Conservation (phyloP, 2,113 vertebrate genomes). For the Uropsilus gracilis region DNA sequence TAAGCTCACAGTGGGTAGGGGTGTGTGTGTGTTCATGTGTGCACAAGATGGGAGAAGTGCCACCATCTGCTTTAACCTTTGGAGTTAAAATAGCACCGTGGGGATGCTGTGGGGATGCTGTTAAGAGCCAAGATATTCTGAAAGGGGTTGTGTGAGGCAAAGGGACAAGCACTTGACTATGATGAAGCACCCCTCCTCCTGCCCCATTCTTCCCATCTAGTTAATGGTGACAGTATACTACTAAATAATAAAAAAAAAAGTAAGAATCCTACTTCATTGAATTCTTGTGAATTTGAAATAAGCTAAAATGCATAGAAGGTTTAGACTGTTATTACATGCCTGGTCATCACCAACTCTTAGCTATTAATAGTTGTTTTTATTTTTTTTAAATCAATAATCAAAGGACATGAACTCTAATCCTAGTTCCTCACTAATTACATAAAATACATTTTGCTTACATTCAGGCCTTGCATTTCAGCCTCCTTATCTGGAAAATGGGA, state of each 20-base stretch:
- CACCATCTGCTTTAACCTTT: neutral
- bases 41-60: neutral
- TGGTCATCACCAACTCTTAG: neutral
- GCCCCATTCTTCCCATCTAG: neutral
- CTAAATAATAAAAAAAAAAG: neutral
- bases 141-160: neutral
- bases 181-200: neutral
- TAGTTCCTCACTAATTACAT: neutral
- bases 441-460: neutral
- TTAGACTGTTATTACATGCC: rapidly evolving
- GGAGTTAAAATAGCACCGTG: neutral
- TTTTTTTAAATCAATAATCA: neutral
- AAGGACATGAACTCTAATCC: neutral
- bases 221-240: neutral
- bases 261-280: neutral
- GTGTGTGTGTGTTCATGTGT: neutral
- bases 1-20: neutral
- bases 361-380: neutral
- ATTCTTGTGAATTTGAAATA: neutral
- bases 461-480: neutral
- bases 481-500: neutral
- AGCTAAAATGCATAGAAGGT: neutral
- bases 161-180: neutral
- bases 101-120: neutral
- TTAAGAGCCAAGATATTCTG: neutral